phyloP scores from a whole-genome alignment of 1,140 invertebrate species.

The Aplysia californica region DNA sequence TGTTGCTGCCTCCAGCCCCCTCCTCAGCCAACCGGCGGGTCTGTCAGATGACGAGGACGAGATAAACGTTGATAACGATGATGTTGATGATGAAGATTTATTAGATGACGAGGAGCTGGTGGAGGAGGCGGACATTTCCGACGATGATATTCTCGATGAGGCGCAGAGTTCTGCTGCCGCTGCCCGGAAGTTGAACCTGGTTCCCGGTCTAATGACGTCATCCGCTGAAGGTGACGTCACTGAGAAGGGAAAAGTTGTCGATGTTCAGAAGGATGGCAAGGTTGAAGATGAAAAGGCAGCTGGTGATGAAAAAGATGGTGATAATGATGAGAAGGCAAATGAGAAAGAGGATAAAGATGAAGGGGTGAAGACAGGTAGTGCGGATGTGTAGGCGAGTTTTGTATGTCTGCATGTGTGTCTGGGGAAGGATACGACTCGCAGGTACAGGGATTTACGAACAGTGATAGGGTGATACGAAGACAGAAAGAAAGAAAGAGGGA shows the following conservation, averaged over 20 bases:
- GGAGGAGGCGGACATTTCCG: constrained; percentile 2
- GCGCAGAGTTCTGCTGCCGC: neutral
- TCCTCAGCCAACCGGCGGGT: neutral
- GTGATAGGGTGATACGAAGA: too few species aligned
- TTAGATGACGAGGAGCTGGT: constrained; percentile 33
- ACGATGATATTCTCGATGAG: neutral
- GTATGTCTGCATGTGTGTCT: too few species aligned
- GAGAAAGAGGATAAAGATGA: neutral
- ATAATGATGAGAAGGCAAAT: neutral
- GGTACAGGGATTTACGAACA: too few species aligned
- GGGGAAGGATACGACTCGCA: too few species aligned
- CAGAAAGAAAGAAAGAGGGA: neutral
- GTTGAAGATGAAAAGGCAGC: neutral
- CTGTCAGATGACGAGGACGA: constrained; percentile 26
- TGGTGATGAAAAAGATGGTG: neutral
- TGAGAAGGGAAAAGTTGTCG: neutral
- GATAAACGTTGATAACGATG: constrained; percentile 29
- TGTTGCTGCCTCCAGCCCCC: too few species aligned
- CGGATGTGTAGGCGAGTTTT: too few species aligned
- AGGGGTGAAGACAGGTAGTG: too few species aligned
- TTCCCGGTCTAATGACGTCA: too few species aligned
- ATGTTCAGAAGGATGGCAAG: neutral
- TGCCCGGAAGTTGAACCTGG: neutral
- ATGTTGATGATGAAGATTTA: constrained; percentile 41
- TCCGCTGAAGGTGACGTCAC: too few species aligned